Conservation (phyloP, 2,888 invertebrate species). For the Priocnemis perturbator region DNA sequence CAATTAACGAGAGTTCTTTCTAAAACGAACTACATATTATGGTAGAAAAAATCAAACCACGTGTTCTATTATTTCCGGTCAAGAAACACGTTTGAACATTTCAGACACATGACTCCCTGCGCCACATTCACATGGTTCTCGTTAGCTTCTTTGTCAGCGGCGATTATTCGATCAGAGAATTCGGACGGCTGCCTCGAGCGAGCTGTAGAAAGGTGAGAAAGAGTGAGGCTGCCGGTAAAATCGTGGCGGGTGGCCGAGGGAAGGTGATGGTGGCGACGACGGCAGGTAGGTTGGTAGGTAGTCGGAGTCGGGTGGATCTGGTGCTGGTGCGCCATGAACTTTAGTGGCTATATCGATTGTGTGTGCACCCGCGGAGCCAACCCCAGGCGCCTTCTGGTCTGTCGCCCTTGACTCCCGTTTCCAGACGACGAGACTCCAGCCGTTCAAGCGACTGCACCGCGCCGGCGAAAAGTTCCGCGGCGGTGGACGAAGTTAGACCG, state of each 20-base stretch:
- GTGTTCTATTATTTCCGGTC: too few relatives aligned
- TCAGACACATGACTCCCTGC: too few relatives aligned
- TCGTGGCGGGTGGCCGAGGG: background rate
- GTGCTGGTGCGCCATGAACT: slow-evolving; percentile 69
- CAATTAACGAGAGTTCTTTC: too few relatives aligned
- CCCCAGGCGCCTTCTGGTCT: slow-evolving; percentile 70
- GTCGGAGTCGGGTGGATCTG: slow-evolving; percentile 12
- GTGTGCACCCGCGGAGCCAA: slow-evolving; percentile 61
- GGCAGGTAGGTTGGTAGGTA: slow-evolving; percentile 26
- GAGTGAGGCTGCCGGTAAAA: slow-evolving; percentile 23
- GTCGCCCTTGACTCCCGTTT: slow-evolving; percentile 69
- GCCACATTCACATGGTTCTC: too few relatives aligned
- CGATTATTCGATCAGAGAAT: too few relatives aligned
- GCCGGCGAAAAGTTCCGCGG: slow-evolving; percentile 17
- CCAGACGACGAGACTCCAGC: slow-evolving; percentile 41
- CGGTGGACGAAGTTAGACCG: slow-evolving; percentile 11
- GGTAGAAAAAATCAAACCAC: too few relatives aligned
- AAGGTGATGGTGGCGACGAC: slow-evolving; percentile 9
- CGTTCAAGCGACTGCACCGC: slow-evolving; percentile 26
- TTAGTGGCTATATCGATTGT: slow-evolving; percentile 72
- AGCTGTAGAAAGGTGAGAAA: slow-evolving; percentile 20
- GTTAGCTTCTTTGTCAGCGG: too few relatives aligned
- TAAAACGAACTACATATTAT: too few relatives aligned
- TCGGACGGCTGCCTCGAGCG: slow-evolving; percentile 27
- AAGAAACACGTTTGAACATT: too few relatives aligned